Percentiles rank a stretch among this genome's conserved stretches.
Evolutionary conservation across 2,888 invertebrate species (phyloP).

Genomic region (Herminia tarsipennalis): DNA sequence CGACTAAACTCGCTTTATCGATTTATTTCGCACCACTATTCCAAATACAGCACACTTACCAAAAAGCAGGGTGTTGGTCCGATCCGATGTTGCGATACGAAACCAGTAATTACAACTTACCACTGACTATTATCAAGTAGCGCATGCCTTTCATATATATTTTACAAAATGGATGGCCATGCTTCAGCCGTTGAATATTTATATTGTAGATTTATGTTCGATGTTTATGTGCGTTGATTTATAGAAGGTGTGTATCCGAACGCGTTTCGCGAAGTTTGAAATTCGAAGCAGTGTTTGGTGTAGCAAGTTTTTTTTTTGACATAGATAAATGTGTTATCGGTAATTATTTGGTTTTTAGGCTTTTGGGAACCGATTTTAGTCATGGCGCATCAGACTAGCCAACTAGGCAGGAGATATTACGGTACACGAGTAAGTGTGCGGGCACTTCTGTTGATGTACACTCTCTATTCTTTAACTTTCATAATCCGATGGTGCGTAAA

Average conservation of each 20-base stretch:
- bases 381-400: too few relatives aligned
- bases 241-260: conserved; percentile 50
- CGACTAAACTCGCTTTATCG: conserved; percentile 21
- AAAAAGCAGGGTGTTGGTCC: conserved; percentile 70
- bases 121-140: conserved; percentile 84
- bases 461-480: too few relatives aligned
- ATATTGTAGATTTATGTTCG: conserved; percentile 80
- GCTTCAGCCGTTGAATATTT: conserved; percentile 76
- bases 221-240: conserved; percentile 65
- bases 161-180: conserved; percentile 80
- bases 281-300: conserved; percentile 18
- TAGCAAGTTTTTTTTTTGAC: neutral
- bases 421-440: too few relatives aligned
- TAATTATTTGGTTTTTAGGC: neutral
- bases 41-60: conserved; percentile 48
- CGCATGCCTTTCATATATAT: conserved; percentile 82
- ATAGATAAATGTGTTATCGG: neutral
- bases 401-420: too few relatives aligned
- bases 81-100: conserved; percentile 72
- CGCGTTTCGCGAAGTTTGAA: conserved; percentile 31
- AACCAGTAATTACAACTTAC: conserved; percentile 78
- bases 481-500: too few relatives aligned
- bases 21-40: conserved; percentile 41
- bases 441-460: too few relatives aligned
- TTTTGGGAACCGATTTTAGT: neutral